A percentile compares a stretch with the other conserved stretches of the same genome.
Evolutionary conservation across 2,888 invertebrate genomes (phyloP).

Genomic region (Drosophila planitibia): DNA sequence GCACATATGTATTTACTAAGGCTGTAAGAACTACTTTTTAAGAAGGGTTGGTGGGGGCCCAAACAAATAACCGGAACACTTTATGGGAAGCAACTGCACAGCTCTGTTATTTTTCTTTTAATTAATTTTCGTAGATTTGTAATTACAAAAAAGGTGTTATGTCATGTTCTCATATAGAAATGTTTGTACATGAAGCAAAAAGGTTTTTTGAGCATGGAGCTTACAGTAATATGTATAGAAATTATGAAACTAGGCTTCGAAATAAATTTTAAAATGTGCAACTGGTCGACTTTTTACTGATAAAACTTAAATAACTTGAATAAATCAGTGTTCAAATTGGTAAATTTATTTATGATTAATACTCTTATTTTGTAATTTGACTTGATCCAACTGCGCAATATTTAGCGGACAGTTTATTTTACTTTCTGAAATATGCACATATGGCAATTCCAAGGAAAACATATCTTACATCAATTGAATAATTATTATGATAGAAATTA

Average conservation of each 20-base stretch:
- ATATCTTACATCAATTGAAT: not conserved
- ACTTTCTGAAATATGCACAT: not conserved
- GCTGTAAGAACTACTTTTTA: conserved; percentile 39
- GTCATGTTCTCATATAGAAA: conserved; percentile 51
- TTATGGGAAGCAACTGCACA: conserved; percentile 47
- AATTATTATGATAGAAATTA: not conserved
- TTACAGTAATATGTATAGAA: not conserved
- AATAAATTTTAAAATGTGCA: not conserved
- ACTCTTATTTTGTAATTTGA: not conserved
- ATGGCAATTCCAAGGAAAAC: not conserved
- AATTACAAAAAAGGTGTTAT: conserved; percentile 62
- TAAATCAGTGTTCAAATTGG: not conserved
- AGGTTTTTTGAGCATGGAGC: not conserved
- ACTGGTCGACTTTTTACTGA: not conserved
- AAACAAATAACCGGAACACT: conserved; percentile 58
- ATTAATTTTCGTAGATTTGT: conserved; percentile 24
- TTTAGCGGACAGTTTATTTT: too few relatives aligned
- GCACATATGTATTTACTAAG: conserved; percentile 12
- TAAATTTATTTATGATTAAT: not conserved
- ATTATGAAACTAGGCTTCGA: not conserved
- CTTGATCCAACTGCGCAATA: not conserved
- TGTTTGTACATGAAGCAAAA: not conserved
- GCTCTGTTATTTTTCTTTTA: conserved; percentile 38
- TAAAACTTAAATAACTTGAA: not conserved
- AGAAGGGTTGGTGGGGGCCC: conserved; percentile 9